Evolutionary conservation across 2,113 vertebrate genomes (phyloP).

Genomic region (Accipiter virgatus): DNA sequence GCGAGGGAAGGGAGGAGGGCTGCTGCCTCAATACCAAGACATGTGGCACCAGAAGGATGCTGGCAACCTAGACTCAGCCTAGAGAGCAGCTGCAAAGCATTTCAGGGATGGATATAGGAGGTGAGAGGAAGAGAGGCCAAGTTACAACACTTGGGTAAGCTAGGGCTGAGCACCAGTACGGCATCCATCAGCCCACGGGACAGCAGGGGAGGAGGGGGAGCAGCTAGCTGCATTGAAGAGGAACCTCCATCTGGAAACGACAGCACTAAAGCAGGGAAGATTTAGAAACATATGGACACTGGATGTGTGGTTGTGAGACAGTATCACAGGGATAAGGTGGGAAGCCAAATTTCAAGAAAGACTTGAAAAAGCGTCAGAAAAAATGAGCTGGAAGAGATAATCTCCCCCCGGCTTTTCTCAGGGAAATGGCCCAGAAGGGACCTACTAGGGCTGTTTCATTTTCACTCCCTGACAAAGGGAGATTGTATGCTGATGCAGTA

Average conservation of each 20-base stretch:
- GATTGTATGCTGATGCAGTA: neutral
- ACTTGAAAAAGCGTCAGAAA: neutral
- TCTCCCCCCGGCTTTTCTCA: neutral
- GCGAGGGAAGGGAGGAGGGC: neutral
- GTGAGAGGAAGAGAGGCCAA: neutral
- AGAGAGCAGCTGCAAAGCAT: neutral
- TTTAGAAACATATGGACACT: neutral
- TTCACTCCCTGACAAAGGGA: neutral
- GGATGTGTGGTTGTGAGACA: neutral
- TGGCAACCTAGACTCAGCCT: neutral
- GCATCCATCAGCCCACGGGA: neutral
- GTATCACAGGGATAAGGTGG: neutral
- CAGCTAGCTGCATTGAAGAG: neutral
- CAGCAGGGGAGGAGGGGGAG: neutral
- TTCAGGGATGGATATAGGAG: neutral
- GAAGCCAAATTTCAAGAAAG: neutral
- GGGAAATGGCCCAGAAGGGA: neutral
- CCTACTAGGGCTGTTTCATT: neutral
- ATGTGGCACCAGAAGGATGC: neutral
- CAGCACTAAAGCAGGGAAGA: neutral
- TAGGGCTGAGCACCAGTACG: neutral
- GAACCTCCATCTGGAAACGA: neutral
- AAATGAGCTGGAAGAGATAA: neutral
- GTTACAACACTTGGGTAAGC: neutral
- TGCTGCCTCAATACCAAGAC: neutral